These are phyloP conservation scores for Xestia ashworthii DNA, from an alignment of 2,888 invertebrate species.

Conservation along the genomic window DNA sequence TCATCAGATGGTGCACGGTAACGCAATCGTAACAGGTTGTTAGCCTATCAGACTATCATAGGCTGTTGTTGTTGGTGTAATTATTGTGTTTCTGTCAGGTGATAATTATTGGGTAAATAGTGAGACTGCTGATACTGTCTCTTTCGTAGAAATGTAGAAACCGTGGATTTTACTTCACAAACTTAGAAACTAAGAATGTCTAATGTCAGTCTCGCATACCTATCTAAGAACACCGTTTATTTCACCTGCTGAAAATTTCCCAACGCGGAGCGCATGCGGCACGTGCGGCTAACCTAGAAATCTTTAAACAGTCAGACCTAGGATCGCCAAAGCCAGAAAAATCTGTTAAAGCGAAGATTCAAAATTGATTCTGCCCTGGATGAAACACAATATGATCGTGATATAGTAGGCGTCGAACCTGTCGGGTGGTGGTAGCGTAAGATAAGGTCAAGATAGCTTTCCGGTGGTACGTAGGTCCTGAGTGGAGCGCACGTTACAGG, in stretches of 20 bases:
- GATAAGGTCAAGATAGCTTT: too few species aligned
- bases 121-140: not conserved
- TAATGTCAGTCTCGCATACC: not conserved
- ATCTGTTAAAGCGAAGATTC: not conserved
- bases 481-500: not conserved
- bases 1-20: constrained; percentile 32
- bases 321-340: not conserved
- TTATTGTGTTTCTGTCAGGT: constrained; percentile 8
- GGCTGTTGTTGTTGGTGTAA: constrained; percentile 8
- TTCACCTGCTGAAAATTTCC: not conserved
- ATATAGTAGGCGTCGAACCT: too few species aligned
- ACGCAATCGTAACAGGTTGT: constrained; percentile 32
- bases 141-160: constrained; percentile 4
- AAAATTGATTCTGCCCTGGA: not conserved
- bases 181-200: not conserved
- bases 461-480: too few species aligned
- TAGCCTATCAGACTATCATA: constrained; percentile 27
- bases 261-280: too few species aligned
- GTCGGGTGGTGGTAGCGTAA: too few species aligned
- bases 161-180: not conserved
- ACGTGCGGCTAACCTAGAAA: not conserved
- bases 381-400: not conserved
- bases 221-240: not conserved
- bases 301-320: not conserved
- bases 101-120: constrained; percentile 30